Evolutionary conservation across 2,888 invertebrate genomes (phyloP).

Genomic region (Drosophila hamatofila): DNA sequence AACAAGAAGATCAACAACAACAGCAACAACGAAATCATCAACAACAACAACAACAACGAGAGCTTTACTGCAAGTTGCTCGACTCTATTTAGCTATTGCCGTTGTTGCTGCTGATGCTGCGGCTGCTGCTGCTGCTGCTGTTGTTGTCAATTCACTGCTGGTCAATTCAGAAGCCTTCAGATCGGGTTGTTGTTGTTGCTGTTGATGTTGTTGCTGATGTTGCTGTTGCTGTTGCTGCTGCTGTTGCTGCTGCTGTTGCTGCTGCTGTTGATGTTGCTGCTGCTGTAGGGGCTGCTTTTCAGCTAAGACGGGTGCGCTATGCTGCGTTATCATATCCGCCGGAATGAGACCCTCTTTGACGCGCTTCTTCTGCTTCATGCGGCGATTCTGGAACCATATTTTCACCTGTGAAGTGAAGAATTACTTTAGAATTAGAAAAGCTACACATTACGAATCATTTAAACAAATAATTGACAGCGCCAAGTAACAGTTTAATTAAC

Average conservation of each 20-base stretch:
- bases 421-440: neutral
- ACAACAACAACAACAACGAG: slow-evolving; percentile 36
- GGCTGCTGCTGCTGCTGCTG: slow-evolving; percentile 41
- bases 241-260: slow-evolving; percentile 38
- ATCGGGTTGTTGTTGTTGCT: slow-evolving; percentile 53
- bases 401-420: slow-evolving; percentile 88
- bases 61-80: slow-evolving; percentile 33
- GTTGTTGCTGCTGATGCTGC: slow-evolving; percentile 8
- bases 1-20: slow-evolving; percentile 20
- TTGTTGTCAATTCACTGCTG: slow-evolving; percentile 58
- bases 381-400: slow-evolving; percentile 99
- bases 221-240: slow-evolving; percentile 42
- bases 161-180: slow-evolving; percentile 58
- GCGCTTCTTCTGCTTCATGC: slow-evolving; percentile 99
- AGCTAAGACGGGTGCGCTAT: slow-evolving; percentile 53
- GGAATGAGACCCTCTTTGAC: slow-evolving; percentile 96
- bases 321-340: slow-evolving; percentile 86
- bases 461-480: neutral
- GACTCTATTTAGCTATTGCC: slow-evolving; percentile 61
- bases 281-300: slow-evolving; percentile 60
- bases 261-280: slow-evolving; percentile 52
- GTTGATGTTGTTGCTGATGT: slow-evolving; percentile 48
- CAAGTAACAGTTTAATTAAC: neutral
- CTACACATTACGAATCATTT: neutral
- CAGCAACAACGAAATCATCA: slow-evolving; percentile 21